Evolutionary conservation across 2,797 vertebrate genomes (phyloP), one percentile per base, ranked within the genome.

Genomic region (Lateolabrax maculatus): DNA sequence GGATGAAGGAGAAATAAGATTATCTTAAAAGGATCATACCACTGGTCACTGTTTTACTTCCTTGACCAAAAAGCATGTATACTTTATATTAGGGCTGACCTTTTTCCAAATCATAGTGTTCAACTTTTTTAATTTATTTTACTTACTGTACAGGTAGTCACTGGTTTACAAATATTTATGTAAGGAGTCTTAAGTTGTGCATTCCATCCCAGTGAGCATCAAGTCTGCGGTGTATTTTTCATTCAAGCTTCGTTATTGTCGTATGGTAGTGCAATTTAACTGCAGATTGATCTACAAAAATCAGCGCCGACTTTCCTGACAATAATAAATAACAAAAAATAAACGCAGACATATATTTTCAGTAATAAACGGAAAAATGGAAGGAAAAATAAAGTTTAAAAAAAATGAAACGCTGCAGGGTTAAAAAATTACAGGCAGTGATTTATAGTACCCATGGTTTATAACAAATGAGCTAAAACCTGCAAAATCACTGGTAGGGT

Each of bases 361-460:
- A 75, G n/a, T 55, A 53, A 46, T 62, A 16, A 55, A 53, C 29
- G n/a, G 11, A 63, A 74, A 44, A 18, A 63, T 51, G 39, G 2
- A 48, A 29, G 37, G 13, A 12, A 36, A 21, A 19, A 18, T 3
- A 36, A 15, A 41, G 37, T 23, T 23, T 7, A n/a, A 0, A 13
- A 18, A 19, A 52, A 46, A 1, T 31, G 3, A 58, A 61, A n/a
- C n/a, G n/a, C 6, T 8, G 9, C 10, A 8, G 29, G 11, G 34
- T 52, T 2, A 60, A 10, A 53, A 53, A 53, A 48, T 48, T 3
- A 10, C 12, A 23, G 36, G 48, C 25, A 60, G 15, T 18, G 53
- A 23, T 48, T 9, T 43, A 41, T 31, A 9, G 12, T 4, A 34
- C 23, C 18, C 0, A 3, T 34, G 19, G 12, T 58, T 71, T 60